Evolutionary conservation across 2,888 invertebrate species (phyloP).

Genomic region (Drosophila diplacantha): DNA sequence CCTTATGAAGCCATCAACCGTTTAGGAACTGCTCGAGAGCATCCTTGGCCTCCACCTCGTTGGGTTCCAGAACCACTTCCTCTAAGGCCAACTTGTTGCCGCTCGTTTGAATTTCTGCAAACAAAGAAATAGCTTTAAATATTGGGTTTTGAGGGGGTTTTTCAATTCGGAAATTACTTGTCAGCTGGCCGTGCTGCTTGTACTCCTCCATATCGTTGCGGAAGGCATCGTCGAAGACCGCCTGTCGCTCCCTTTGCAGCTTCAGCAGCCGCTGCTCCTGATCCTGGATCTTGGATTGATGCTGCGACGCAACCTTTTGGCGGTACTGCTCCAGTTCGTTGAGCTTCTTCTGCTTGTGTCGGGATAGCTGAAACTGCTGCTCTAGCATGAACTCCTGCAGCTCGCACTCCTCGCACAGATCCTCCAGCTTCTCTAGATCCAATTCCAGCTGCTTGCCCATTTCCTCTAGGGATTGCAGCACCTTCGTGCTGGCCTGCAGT

Average conservation of each 20-base stretch:
- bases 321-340: constrained; percentile 79
- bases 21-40: constrained; percentile 83
- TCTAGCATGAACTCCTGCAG: constrained; percentile 82
- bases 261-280: constrained; percentile 80
- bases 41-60: constrained; percentile 79
- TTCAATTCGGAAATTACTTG: constrained; percentile 78
- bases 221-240: constrained; percentile 84
- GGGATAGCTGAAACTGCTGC: constrained; percentile 82
- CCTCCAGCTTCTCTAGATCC: constrained; percentile 80
- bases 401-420: constrained; percentile 82
- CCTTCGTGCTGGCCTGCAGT: constrained; percentile 76
- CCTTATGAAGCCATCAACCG: constrained; percentile 62
- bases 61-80: constrained; percentile 82
- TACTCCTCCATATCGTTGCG: constrained; percentile 83
- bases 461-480: constrained; percentile 78
- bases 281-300: constrained; percentile 80
- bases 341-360: constrained; percentile 82
- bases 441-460: constrained; percentile 81
- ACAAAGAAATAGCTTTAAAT: not conserved
- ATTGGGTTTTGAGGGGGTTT: not conserved
- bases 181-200: constrained; percentile 81
- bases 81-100: constrained; percentile 79
- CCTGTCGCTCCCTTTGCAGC: constrained; percentile 82
- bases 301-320: constrained; percentile 80
- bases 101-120: constrained; percentile 63